These are phyloP conservation scores for Mimachlamys varia DNA, from an alignment of 2,888 invertebrate species.

Conservation along the genomic window DNA sequence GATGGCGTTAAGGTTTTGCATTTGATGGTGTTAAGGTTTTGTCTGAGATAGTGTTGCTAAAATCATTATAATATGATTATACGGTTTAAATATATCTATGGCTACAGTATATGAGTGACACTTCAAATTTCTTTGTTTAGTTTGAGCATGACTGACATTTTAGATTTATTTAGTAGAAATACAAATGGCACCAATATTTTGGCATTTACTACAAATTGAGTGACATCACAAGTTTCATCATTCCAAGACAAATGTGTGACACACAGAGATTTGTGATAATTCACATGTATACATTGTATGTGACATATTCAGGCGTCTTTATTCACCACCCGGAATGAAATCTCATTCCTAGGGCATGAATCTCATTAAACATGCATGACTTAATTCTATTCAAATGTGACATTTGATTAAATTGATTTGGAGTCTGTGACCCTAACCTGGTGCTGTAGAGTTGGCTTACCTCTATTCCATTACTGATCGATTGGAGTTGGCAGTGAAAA, in stretches of 20 bases:
- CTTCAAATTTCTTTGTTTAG: neutral
- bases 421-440: neutral
- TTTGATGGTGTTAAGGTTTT: neutral
- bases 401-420: constrained; percentile 12
- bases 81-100: too few relatives aligned
- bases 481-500: neutral
- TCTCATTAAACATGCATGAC: neutral
- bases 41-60: too few relatives aligned
- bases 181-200: too few relatives aligned
- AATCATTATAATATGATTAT: too few relatives aligned
- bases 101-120: neutral
- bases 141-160: neutral
- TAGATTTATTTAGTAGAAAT: neutral
- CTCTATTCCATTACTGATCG: neutral
- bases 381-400: neutral
- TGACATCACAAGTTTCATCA: neutral
- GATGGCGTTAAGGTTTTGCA: too few relatives aligned
- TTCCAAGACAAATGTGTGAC: too few relatives aligned
- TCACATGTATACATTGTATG: neutral
- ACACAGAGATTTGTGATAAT: neutral
- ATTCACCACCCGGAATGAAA: neutral
- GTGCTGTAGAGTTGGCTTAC: neutral
- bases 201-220: neutral
- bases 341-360: neutral
- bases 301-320: neutral